Evolutionary conservation across 2,888 invertebrate species (phyloP).

Genomic region (Dryocosmus kuriphilus): DNA sequence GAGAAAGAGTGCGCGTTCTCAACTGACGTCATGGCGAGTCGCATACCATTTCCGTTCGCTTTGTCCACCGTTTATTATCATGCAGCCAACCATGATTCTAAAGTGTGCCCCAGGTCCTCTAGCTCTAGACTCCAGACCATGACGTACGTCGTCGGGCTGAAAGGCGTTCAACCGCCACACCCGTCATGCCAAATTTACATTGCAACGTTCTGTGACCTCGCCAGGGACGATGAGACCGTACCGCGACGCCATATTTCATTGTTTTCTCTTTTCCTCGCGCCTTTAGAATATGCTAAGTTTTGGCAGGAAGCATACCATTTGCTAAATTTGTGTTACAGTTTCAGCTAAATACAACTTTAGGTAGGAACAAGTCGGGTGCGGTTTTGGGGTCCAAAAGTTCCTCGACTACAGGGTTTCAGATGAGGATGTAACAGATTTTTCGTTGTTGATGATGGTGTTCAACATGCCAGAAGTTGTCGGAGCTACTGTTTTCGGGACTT

Average conservation of each 20-base stretch:
- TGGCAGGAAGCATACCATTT: neutral
- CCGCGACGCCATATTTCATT: conserved; percentile 41
- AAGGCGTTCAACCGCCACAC: conserved; percentile 54
- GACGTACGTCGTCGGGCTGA: conserved; percentile 48
- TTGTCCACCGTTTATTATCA: conserved; percentile 44
- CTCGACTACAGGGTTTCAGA: neutral
- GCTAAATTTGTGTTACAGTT: neutral
- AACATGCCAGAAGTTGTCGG: too few relatives aligned
- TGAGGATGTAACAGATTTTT: too few relatives aligned
- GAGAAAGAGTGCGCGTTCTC: conserved; percentile 59
- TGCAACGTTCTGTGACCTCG: conserved; percentile 51
- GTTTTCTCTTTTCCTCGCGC: neutral
- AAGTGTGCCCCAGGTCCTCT: conserved; percentile 49
- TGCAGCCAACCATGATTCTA: conserved; percentile 44
- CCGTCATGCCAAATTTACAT: conserved; percentile 58
- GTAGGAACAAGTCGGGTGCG: neutral
- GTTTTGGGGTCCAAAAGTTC: neutral
- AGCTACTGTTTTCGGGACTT: too few relatives aligned
- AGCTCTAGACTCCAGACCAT: conserved; percentile 53
- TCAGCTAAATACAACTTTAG: neutral
- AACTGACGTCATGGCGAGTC: conserved; percentile 62
- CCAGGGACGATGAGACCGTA: conserved; percentile 41
- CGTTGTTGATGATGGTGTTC: too few relatives aligned
- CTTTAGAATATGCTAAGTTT: conserved; percentile 1
- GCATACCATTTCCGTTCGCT: conserved; percentile 65